phyloP scores from a whole-genome alignment of 1,140 invertebrate genomes.

The Papilio aristodemus region DNA sequence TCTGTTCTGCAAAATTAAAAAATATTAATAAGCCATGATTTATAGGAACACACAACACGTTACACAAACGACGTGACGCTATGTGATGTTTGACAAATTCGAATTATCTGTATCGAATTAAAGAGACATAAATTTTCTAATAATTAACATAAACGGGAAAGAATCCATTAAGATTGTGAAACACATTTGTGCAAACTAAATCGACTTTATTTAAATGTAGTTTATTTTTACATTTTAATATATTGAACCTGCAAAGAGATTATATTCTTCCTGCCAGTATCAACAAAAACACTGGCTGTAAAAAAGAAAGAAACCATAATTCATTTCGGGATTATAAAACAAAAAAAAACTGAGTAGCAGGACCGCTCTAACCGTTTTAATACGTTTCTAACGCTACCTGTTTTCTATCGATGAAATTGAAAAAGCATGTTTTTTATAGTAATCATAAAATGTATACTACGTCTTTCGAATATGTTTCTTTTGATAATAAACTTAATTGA shows the following conservation, averaged over 20 bases:
- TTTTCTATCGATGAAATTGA: slow-evolving; percentile 26
- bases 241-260: not conserved
- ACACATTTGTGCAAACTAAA: not conserved
- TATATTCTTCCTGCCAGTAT: slow-evolving; percentile 15
- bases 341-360: slow-evolving; percentile 17
- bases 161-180: not conserved
- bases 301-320: slow-evolving; percentile 19
- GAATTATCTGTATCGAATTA: not conserved
- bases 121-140: not conserved
- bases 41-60: too few relatives aligned
- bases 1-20: too few relatives aligned
- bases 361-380: slow-evolving; percentile 20
- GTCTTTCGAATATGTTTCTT: slow-evolving; percentile 17
- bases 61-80: not conserved
- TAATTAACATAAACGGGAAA: slow-evolving; percentile 4
- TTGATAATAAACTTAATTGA: slow-evolving; percentile 13
- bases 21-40: too few relatives aligned
- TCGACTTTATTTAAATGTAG: slow-evolving; percentile 1
- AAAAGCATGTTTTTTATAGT: slow-evolving; percentile 5
- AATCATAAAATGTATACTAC: slow-evolving; percentile 9
- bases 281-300: slow-evolving; percentile 16
- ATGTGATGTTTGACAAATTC: not conserved
- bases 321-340: slow-evolving; percentile 1
- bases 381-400: slow-evolving; percentile 26
- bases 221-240: not conserved